phyloP scores from a whole-genome alignment of 2,797 vertebrate species.

The Platyrinchus mystaceus region DNA sequence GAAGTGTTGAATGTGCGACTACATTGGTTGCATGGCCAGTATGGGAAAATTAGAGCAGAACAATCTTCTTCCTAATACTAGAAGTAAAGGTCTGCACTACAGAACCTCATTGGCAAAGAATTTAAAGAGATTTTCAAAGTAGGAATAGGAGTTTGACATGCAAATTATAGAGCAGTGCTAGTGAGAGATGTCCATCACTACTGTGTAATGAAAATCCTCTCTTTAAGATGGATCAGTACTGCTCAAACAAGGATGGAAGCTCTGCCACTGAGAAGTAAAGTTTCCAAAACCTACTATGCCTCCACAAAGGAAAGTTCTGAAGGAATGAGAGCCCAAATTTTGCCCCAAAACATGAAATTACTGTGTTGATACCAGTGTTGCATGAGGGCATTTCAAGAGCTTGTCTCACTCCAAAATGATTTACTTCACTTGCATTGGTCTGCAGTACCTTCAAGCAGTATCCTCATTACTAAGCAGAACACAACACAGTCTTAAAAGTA shows the following conservation, averaged over 20 bases:
- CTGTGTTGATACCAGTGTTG: neutral
- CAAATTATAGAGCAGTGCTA: neutral
- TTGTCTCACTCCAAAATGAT: neutral
- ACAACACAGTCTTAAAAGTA: neutral
- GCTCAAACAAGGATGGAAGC: neutral
- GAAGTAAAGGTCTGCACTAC: neutral
- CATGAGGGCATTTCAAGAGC: neutral
- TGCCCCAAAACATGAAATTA: neutral
- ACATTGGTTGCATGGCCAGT: neutral
- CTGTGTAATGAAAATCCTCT: neutral
- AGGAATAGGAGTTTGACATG: neutral
- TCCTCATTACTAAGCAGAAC: neutral
- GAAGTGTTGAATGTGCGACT: neutral
- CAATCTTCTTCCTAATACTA: neutral
- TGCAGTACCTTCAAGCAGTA: neutral
- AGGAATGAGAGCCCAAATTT: neutral
- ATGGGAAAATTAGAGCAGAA: neutral
- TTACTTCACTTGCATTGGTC: neutral
- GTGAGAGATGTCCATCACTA: neutral
- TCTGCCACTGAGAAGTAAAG: neutral
- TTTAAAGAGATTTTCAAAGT: neutral
- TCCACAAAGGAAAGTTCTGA: neutral
- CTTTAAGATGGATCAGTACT: neutral
- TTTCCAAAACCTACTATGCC: neutral
- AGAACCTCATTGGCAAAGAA: neutral